Conservation (phyloP, 2,888 invertebrate species). For the Linnaemya tessellans region DNA sequence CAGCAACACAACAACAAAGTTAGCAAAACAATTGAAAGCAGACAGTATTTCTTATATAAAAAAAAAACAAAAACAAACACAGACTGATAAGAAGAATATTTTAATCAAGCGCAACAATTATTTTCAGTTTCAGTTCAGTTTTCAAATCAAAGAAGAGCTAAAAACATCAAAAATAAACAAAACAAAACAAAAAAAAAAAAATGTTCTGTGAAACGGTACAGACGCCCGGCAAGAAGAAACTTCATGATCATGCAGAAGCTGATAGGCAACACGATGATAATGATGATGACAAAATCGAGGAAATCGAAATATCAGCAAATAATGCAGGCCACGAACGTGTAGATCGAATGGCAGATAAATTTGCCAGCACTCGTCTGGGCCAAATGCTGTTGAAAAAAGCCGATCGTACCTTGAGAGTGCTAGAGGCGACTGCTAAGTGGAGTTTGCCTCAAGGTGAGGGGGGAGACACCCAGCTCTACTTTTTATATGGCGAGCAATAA, state of each 20-base stretch:
- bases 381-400: conserved; percentile 78
- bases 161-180: background rate
- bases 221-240: conserved; percentile 44
- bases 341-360: conserved; percentile 76
- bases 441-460: conserved; percentile 80
- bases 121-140: conserved; percentile 28
- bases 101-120: conserved; percentile 11
- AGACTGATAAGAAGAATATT: conserved; percentile 54
- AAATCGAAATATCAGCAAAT: background rate
- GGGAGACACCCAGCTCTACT: background rate
- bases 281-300: conserved; percentile 44
- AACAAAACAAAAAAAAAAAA: conserved; percentile 20
- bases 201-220: conserved; percentile 74
- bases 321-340: conserved; percentile 72
- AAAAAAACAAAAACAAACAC: too few species aligned
- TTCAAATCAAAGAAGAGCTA: background rate
- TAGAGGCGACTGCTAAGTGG: conserved; percentile 83
- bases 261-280: conserved; percentile 31
- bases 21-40: conserved; percentile 5
- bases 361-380: conserved; percentile 79
- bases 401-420: conserved; percentile 77
- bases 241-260: conserved; percentile 6
- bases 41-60: background rate
- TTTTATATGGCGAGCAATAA: background rate
- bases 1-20: background rate